phyloP scores from a whole-genome alignment of 1,140 invertebrate species.

The Homarus americanus region DNA sequence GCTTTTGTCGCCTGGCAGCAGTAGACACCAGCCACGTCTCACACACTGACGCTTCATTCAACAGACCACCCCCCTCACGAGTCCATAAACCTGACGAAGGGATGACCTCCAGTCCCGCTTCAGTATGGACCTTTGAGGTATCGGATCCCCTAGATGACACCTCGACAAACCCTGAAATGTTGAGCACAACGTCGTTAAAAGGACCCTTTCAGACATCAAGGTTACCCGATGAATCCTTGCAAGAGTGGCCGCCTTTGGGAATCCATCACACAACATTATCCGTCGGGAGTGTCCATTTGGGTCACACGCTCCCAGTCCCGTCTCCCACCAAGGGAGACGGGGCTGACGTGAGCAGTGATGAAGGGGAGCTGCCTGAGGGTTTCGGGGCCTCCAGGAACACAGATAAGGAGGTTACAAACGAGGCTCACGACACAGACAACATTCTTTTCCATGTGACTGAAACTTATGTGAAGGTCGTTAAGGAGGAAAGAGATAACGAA shows the following conservation, averaged over 20 bases:
- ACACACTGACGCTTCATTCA: not conserved
- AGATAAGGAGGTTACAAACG: not conserved
- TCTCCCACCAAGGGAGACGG: not conserved
- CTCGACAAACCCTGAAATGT: not conserved
- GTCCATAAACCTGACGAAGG: not conserved
- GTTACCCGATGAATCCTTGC: not conserved
- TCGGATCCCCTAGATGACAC: not conserved
- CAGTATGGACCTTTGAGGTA: too few species aligned
- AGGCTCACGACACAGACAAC: not conserved
- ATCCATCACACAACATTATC: not conserved
- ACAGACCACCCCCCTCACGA: not conserved
- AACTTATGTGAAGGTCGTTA: not conserved
- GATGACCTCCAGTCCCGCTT: not conserved
- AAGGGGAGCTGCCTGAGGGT: not conserved
- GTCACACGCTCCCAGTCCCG: too few species aligned
- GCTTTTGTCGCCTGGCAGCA: slow-evolving; percentile 43
- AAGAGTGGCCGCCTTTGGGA: not conserved
- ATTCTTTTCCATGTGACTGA: slow-evolving; percentile 10
- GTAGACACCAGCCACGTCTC: not conserved
- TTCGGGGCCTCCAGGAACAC: not conserved
- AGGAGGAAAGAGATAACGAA: not conserved
- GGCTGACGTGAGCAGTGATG: not conserved
- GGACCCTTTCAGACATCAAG: not conserved
- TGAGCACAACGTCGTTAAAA: not conserved
- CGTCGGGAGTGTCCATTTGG: not conserved